Conservation (phyloP, 2,888 invertebrate genomes). For the Harpagoxenus sublaevis region DNA sequence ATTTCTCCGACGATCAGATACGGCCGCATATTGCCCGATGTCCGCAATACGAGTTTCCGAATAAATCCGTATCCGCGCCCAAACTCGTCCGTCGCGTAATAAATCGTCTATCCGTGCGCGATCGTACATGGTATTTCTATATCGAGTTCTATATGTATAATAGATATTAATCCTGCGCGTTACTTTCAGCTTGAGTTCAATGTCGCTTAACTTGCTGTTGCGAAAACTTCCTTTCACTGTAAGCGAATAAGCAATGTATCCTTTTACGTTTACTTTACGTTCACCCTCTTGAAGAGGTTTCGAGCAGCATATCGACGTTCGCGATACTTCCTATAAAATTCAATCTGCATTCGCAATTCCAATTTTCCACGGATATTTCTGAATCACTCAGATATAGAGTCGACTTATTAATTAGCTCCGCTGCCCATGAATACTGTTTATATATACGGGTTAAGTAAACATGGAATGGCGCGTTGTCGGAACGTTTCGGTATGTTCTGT, state of each 20-base stretch:
- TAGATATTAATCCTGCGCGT: not conserved
- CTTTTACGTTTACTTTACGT: not conserved
- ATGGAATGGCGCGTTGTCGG: not conserved
- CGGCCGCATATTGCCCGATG: slow-evolving; percentile 26
- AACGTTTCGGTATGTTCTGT: slow-evolving; percentile 21
- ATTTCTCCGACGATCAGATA: slow-evolving; percentile 44
- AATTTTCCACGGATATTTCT: not conserved
- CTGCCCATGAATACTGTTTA: slow-evolving; percentile 20
- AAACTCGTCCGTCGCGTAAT: not conserved
- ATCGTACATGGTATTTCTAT: not conserved
- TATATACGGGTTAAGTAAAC: slow-evolving; percentile 21
- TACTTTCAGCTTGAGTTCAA: not conserved
- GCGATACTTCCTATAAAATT: not conserved
- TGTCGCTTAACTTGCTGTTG: not conserved
- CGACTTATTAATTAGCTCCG: slow-evolving; percentile 36
- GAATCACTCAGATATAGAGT: not conserved
- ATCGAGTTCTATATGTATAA: too few relatives aligned
- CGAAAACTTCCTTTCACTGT: not conserved
- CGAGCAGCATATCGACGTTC: not conserved
- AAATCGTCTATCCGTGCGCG: not conserved
- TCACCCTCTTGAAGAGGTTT: not conserved
- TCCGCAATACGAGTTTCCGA: slow-evolving; percentile 6
- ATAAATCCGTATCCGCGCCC: slow-evolving; percentile 29
- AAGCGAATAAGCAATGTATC: not conserved
- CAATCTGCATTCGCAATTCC: not conserved